Evolutionary conservation across 2,888 invertebrate genomes (phyloP).

Genomic region (Caenorhabditis wallacei): DNA sequence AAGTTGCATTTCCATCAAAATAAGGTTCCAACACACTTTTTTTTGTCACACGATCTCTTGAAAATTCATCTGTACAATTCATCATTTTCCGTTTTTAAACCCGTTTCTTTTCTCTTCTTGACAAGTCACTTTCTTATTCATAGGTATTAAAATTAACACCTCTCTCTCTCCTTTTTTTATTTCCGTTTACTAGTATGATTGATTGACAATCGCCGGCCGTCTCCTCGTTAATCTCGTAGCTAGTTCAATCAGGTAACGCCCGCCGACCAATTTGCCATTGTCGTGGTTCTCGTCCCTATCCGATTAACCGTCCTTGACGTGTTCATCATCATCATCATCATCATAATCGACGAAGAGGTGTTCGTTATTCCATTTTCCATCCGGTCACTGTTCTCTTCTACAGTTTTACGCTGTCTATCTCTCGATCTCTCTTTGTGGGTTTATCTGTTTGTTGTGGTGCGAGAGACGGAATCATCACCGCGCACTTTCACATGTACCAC

Average conservation of each 20-base stretch:
- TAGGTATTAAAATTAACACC: conserved; percentile 35
- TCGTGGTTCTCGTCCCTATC: background rate
- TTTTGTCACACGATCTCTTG: background rate
- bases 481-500: conserved; percentile 49
- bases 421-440: conserved; percentile 13
- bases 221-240: conserved; percentile 36
- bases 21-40: too few relatives aligned
- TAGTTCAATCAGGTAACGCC: conserved; percentile 1
- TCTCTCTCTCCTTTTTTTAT: background rate
- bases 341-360: conserved; percentile 23
- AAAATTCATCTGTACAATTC: background rate
- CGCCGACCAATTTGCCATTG: conserved; percentile 48
- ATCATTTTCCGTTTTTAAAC: conserved; percentile 3
- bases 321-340: conserved; percentile 44
- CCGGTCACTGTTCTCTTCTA: conserved; percentile 44
- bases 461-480: background rate
- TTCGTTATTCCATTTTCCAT: conserved; percentile 42
- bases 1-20: too few relatives aligned
- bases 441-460: conserved; percentile 54
- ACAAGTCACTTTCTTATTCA: conserved; percentile 31
- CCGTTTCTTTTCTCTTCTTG: background rate
- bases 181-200: conserved; percentile 4
- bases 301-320: conserved; percentile 50
- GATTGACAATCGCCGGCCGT: conserved; percentile 26
- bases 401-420: conserved; percentile 35